Conservation (phyloP, 2,113 vertebrate genomes). For the Lophochroa leadbeateri region DNA sequence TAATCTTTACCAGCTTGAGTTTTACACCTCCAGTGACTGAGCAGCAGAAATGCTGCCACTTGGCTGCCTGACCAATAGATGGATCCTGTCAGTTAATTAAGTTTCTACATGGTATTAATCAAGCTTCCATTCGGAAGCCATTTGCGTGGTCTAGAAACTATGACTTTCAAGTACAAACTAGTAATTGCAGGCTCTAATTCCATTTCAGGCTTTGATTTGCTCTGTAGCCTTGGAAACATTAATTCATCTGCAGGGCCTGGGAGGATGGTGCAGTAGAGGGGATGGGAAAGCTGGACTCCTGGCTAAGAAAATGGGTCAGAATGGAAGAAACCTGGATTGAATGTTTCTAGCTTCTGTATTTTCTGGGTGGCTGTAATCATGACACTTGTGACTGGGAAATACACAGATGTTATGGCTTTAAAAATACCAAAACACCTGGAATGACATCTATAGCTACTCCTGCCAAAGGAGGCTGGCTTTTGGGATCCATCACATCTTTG, state of each 20-base stretch:
- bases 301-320: not conserved
- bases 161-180: not conserved
- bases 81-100: not conserved
- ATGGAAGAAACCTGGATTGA: not conserved
- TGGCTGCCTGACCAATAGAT: not conserved
- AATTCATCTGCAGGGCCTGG: not conserved
- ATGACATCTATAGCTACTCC: not conserved
- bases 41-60: not conserved
- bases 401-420: not conserved
- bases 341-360: not conserved
- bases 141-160: not conserved
- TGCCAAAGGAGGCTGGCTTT: not conserved
- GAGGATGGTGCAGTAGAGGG: not conserved
- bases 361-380: not conserved
- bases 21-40: not conserved
- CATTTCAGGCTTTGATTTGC: not conserved
- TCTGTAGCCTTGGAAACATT: not conserved
- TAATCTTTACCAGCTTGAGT: not conserved
- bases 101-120: not conserved
- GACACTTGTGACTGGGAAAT: not conserved
- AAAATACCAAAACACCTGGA: not conserved
- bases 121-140: not conserved
- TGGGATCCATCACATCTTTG: not conserved
- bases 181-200: not conserved
- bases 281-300: not conserved